Evolutionary conservation across 2,888 invertebrate species (phyloP), one percentile per base, ranked within the genome.

Genomic region (Platycheirus albimanus): DNA sequence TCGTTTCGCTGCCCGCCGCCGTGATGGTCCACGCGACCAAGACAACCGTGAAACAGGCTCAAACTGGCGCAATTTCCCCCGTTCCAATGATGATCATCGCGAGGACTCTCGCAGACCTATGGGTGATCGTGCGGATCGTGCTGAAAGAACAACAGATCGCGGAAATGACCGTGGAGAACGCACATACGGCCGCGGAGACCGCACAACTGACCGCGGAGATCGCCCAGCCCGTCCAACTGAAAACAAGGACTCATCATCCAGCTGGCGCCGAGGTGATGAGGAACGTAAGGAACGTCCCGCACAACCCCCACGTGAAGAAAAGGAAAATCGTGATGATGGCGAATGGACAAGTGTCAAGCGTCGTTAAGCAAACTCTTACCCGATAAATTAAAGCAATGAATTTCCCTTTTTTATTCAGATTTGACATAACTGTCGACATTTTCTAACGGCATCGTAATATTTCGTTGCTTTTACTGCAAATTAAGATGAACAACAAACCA

Each of bases 331-430:
- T 0, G 93, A 93, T 85, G 93, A 92, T 83, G 93, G 92, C 15
- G 93, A 93, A 77, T 93, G 94, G 94, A 93, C 93, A 56, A 91
- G 91, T 69, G 93, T 93, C 56, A 92, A 92, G 74, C 91, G 93
- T 70, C 93, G 93, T 88, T 91, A 88, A 87, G 64, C 28, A 58
- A 52, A n/a, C n/a, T n/a, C n/a, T n/a, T n/a, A n/a, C n/a, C n/a
- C n/a, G n/a, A n/a, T n/a, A n/a, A n/a, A n/a, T n/a, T n/a, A n/a
- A n/a, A n/a, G n/a, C n/a, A n/a, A n/a, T n/a, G n/a, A n/a, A n/a
- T n/a, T n/a, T n/a, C n/a, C n/a, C n/a, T n/a, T n/a, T n/a, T n/a
- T n/a, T n/a, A n/a, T n/a, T n/a, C n/a, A n/a, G n/a, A n/a, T n/a
- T n/a, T n/a, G n/a, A n/a, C n/a, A n/a, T n/a, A n/a, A n/a, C n/a